Conservation (phyloP, 2,888 invertebrate species). For the Melitaea athalia region DNA sequence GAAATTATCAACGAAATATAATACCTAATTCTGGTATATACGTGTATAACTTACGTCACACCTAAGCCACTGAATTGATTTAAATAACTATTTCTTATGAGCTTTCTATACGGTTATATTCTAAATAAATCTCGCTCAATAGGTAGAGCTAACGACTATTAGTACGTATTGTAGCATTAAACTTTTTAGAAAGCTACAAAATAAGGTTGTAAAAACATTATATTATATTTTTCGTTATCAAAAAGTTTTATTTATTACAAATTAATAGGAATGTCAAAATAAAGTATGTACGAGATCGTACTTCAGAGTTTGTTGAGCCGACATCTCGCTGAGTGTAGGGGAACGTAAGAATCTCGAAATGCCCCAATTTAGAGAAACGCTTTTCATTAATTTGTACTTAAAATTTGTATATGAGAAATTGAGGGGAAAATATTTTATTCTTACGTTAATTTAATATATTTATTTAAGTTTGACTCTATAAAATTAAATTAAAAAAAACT, state of each 20-base stretch:
- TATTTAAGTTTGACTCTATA: not conserved
- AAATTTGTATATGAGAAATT: not conserved
- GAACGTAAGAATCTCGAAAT: constrained; percentile 21
- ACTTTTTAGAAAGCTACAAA: not conserved
- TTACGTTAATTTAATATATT: not conserved
- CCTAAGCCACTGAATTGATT: too few relatives aligned
- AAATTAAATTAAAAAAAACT: too few relatives aligned
- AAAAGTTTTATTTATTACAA: not conserved
- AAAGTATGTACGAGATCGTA: constrained; percentile 24
- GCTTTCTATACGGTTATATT: too few relatives aligned
- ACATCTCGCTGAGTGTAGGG: constrained; percentile 10
- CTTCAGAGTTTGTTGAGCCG: constrained; percentile 24
- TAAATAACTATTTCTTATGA: too few relatives aligned
- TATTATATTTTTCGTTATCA: not conserved
- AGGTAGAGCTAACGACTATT: too few relatives aligned
- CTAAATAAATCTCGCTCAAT: too few relatives aligned
- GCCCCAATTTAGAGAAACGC: constrained; percentile 20
- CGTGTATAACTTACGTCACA: too few relatives aligned
- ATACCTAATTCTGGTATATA: too few relatives aligned
- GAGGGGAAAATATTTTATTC: not conserved
- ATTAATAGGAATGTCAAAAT: constrained; percentile 17
- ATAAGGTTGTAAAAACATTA: not conserved
- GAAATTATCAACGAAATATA: too few relatives aligned
- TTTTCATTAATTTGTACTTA: constrained; percentile 2
- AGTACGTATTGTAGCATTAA: not conserved